A percentile compares a stretch with the other conserved stretches of the same genome.
phyloP scores from a whole-genome alignment of 2,888 invertebrate species.

The Andrena chrysosceles region DNA sequence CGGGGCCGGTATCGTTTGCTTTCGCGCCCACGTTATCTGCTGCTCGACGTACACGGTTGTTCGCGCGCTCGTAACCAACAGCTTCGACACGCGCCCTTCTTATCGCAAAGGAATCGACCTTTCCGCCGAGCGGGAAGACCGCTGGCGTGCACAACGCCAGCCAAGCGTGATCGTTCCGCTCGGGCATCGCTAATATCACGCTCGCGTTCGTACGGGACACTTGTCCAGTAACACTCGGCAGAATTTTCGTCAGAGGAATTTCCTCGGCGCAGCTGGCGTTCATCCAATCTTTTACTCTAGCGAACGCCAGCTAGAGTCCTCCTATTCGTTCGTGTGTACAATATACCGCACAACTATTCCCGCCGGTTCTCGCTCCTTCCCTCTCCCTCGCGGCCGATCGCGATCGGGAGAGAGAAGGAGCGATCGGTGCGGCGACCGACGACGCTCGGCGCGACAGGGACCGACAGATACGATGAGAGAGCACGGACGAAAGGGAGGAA shows the following conservation, averaged over 20 bases:
- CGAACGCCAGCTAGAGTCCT: constrained; percentile 40
- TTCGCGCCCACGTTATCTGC: constrained; percentile 24
- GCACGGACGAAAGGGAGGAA: constrained; percentile 31
- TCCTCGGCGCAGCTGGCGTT: constrained; percentile 55
- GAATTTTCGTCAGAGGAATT: constrained; percentile 62
- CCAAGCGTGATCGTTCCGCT: background rate
- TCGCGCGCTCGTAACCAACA: constrained; percentile 17
- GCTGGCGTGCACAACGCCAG: background rate
- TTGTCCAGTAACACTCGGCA: constrained; percentile 39
- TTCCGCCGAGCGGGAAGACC: background rate
- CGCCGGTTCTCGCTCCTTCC: constrained; percentile 41
- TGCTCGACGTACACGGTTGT: background rate
- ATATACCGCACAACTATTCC: constrained; percentile 47
- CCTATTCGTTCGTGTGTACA: constrained; percentile 37
- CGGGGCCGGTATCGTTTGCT: background rate
- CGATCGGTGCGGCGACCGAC: constrained; percentile 22
- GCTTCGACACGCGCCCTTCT: constrained; percentile 47
- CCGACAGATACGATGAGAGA: background rate
- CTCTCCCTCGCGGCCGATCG: background rate
- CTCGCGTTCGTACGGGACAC: background rate
- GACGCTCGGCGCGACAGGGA: constrained; percentile 15
- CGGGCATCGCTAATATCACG: background rate
- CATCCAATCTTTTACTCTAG: constrained; percentile 62
- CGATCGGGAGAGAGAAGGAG: constrained; percentile 2
- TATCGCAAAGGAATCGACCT: constrained; percentile 36